These are phyloP conservation scores for Sitta carolinensis DNA, from an alignment of 2,797 vertebrate genomes.

Conservation along the genomic window DNA sequence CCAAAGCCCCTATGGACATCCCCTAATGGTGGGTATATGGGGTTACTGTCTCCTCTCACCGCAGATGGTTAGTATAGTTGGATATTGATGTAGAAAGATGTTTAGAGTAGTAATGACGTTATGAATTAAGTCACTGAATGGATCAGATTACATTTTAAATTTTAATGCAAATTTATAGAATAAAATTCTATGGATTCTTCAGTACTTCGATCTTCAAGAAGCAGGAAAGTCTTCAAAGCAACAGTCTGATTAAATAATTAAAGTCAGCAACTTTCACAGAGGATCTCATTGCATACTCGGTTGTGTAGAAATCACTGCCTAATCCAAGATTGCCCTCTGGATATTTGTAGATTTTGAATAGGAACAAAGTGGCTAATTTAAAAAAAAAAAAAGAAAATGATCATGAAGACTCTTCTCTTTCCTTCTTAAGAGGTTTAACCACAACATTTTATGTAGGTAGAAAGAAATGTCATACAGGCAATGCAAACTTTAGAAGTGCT, in stretches of 20 bases:
- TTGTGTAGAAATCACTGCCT: not conserved
- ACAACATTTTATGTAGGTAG: not conserved
- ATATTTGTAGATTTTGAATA: not conserved
- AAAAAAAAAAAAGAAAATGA: not conserved
- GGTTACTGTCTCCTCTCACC: not conserved
- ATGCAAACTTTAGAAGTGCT: not conserved
- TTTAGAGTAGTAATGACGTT: not conserved
- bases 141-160: not conserved
- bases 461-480: not conserved
- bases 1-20: not conserved
- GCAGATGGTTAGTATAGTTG: not conserved
- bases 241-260: not conserved
- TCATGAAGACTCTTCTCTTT: not conserved
- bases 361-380: not conserved
- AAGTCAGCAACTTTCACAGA: not conserved
- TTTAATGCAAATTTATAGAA: not conserved
- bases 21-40: fast-evolving
- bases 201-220: not conserved
- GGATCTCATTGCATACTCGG: not conserved
- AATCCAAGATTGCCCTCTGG: not conserved
- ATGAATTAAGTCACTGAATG: not conserved
- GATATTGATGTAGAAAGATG: not conserved
- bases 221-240: not conserved
- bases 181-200: not conserved
- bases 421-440: not conserved